phyloP scores from a whole-genome alignment of 2,797 vertebrate genomes.

The Pantherophis vulpinus region DNA sequence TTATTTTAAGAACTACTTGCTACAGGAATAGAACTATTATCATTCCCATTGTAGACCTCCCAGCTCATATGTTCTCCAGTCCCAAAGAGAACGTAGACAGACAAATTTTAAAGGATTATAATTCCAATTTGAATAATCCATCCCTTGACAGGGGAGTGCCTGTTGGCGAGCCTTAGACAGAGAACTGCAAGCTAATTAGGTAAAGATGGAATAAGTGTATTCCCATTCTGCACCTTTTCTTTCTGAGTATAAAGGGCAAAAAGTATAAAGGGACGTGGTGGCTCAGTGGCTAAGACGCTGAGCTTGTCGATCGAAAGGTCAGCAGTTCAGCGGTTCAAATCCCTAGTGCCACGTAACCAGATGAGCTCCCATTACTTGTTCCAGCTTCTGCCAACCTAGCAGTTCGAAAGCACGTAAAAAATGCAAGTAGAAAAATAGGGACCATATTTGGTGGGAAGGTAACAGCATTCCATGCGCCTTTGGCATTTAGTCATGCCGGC shows the following conservation, averaged over 20 bases:
- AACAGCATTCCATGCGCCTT: too few species aligned
- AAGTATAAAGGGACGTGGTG: not conserved
- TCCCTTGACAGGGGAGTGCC: not conserved
- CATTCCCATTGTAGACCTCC: not conserved
- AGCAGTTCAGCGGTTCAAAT: too few species aligned
- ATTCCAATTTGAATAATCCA: slow-evolving; percentile 3
- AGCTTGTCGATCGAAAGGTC: too few species aligned
- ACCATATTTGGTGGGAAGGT: too few species aligned
- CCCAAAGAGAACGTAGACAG: slow-evolving; percentile 3
- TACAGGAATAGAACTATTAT: not conserved
- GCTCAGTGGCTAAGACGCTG: too few species aligned
- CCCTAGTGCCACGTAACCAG: too few species aligned
- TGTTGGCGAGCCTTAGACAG: not conserved
- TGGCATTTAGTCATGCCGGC: too few species aligned
- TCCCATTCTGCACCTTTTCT: not conserved
- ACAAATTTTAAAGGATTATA: not conserved
- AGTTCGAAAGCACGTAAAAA: too few species aligned
- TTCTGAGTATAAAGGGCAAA: not conserved
- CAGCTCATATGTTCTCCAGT: not conserved
- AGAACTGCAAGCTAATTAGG: slow-evolving; percentile 11
- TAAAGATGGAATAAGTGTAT: not conserved
- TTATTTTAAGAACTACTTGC: not conserved
- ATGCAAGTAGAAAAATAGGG: too few species aligned
- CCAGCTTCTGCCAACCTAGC: too few species aligned
- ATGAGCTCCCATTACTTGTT: too few species aligned